Base-by-base conservation (phyloP, 2,888 invertebrate species). In the Phrixothrix hirtus region DNA sequence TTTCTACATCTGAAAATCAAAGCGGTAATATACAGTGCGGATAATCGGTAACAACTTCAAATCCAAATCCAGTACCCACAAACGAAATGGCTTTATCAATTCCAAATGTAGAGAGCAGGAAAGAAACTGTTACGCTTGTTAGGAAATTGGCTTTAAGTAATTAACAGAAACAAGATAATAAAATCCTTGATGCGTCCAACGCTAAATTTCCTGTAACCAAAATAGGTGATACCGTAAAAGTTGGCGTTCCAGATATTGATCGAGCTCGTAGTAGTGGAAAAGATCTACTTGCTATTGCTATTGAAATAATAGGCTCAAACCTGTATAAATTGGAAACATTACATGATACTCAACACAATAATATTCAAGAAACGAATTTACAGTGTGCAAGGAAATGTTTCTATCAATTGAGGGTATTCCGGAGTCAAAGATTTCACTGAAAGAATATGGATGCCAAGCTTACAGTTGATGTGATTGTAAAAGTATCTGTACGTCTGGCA, bases 201-300 rank as follows among this genome's bases (percentile, higher is more conserved):
- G n/a, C 1, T 2, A 21, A 21, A 21, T 36, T 2, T 25, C 10
- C 5, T 7, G 25, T 21, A 36, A 25, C 10, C 4, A 32, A 36
- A 17, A 36, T 29, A 11, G 26, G 39, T 14, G 32, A 42, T 13
- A 31, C 42, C 2, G 42, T 15, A 10, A 29, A 29, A 29, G 26
- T 13, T 14, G 27, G 27, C 2, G 31, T 41, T 41, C 30, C 41
- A 15, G 30, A 41, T 17, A 10, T 41, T 15, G 30, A 41, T 17
- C 9, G 17, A 17, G 41, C 32, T 31, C 31, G 32, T 29, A 15
- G 30, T 10, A 10, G 15, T 14, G 16, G 30, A 41, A 13, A 25
- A 21, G 25, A 21, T 37, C n/a, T 37, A 5, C 26, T 37, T 16
- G 29, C 30, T 30, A 29, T 11, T 12, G 29, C 11, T 6, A 41